Base-by-base conservation (phyloP, 2,888 invertebrate species). In the Neoitamus cyanurus region DNA sequence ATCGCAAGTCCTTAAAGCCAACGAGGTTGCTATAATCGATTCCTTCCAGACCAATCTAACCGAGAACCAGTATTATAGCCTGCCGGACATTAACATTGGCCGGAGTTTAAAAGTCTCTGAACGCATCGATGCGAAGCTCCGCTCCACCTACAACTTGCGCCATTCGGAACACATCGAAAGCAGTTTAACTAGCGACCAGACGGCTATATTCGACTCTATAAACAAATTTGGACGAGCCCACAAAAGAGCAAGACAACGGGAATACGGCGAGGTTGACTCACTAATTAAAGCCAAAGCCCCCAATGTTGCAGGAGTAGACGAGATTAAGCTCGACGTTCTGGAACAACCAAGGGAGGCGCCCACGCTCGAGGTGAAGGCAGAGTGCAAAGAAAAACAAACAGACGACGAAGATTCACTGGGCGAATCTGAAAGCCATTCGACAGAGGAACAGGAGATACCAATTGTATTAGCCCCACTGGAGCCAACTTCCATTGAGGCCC, bases 81-180 rank as follows among this genome's bases (percentile, higher is more conserved):
- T 95, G 86, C 95, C 95, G 7, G 95, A 95, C 89, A 94, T 95
- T 73, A 94, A 94, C 84, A 94, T 94, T 30, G 93, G 94, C 85
- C 94, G 94, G 89, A 94, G 94, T 88, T 92, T 95, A 86, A 93
- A 94, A 88, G 94, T 94, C 88, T 95, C 94, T 85, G 95, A 95
- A 89, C 93, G 93, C 87, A 95, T 95, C 88, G 95, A 95, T 89
- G 93, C 94, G 84, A 95, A 95, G 89, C 90, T 95, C 84, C 92
- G 95, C 46, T 92, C 90, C 25, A 90, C 90, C 11, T 91, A 91
- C 86, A 89, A 90, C 77, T 85, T 89, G 48, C 88, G 48, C 31
- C 72, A 37, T 3, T 36, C 58, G 20, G 84, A 70, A 72, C 46
- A 69, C 11, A 20, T 46, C 11, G 42, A 80, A 1, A 78, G 30